Conservation (phyloP, 2,113 vertebrate genomes). For the Oncorhynchus mykiss region DNA sequence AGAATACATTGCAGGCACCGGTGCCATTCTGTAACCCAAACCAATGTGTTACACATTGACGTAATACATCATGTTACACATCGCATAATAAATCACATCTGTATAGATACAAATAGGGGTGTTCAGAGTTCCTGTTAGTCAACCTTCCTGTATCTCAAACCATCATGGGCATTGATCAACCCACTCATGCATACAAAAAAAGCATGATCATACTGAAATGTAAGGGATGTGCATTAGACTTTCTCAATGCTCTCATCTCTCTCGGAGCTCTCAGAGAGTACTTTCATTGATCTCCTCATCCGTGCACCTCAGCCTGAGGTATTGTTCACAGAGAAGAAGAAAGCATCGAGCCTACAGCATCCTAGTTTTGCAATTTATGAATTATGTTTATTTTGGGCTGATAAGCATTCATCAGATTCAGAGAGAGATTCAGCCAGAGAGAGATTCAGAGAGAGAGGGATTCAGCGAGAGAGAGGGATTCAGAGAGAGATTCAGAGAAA, state of each 20-base stretch:
- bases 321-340: not conserved
- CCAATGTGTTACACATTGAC: not conserved
- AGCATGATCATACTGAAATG: too few relatives aligned
- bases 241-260: too few relatives aligned
- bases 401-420: not conserved
- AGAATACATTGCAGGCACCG: not conserved
- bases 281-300: too few relatives aligned
- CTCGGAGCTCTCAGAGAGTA: too few relatives aligned
- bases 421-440: not conserved
- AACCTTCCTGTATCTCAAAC: too few relatives aligned
- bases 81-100: not conserved
- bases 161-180: too few relatives aligned
- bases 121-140: not conserved
- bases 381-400: constrained; percentile 12
- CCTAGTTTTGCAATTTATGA: not conserved
- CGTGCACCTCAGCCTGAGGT: not conserved
- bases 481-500: too few relatives aligned
- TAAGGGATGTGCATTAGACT: too few relatives aligned
- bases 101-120: not conserved
- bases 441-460: not conserved
- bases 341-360: too few relatives aligned
- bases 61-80: not conserved
- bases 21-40: not conserved
- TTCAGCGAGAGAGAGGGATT: not conserved
- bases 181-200: too few relatives aligned